phyloP scores from a whole-genome alignment of 2,888 invertebrate genomes.

The Aleiodes leptofemur region DNA sequence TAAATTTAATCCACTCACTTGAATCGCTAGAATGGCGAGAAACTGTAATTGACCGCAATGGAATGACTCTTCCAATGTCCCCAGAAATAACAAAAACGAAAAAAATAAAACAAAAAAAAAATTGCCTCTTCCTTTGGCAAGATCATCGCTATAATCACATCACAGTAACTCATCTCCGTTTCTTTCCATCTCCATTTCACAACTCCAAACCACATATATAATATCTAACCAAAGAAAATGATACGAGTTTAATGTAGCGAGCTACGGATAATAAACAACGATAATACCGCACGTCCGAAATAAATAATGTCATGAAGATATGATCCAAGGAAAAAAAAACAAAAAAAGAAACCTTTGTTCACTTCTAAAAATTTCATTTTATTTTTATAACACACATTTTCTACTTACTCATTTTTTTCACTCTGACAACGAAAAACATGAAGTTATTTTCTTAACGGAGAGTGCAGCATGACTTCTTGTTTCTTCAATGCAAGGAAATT shows the following conservation, averaged over 20 bases:
- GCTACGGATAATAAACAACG: conserved; percentile 69
- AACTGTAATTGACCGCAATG: conserved; percentile 27
- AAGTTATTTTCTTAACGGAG: neutral
- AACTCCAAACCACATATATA: conserved; percentile 5
- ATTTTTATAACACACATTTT: neutral
- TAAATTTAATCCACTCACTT: conserved; percentile 20
- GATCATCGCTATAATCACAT: conserved; percentile 41
- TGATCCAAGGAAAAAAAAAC: conserved; percentile 48
- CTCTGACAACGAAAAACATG: neutral
- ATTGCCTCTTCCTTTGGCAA: conserved; percentile 18
- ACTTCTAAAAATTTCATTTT: conserved; percentile 20
- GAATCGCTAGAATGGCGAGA: conserved; percentile 10
- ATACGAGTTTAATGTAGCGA: conserved; percentile 71
- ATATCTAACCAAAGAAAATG: conserved; percentile 54
- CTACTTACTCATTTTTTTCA: too few species aligned
- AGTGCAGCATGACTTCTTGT: neutral
- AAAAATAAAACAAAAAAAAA: neutral
- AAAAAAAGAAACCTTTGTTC: conserved; percentile 61
- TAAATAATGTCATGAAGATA: conserved; percentile 65
- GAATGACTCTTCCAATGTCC: conserved; percentile 1
- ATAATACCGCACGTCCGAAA: conserved; percentile 66
- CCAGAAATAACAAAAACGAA: neutral
- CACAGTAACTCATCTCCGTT: conserved; percentile 23
- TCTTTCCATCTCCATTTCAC: conserved; percentile 2
- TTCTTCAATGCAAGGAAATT: too few species aligned